Evolutionary conservation across 2,888 invertebrate species (phyloP).

Genomic region (Anoplius nigerrimus): DNA sequence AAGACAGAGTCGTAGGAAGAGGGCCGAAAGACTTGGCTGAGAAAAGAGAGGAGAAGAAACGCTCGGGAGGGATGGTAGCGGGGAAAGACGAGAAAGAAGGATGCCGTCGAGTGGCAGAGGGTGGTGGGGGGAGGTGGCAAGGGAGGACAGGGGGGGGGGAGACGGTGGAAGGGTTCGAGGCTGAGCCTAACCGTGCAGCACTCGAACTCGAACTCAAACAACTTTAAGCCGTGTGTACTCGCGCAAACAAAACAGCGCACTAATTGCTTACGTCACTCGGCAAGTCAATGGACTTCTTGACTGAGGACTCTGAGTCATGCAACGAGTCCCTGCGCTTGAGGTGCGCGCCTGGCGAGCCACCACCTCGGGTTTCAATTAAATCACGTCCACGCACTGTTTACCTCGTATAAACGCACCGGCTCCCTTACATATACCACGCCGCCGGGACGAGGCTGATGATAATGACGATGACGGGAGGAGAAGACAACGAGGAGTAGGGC

Average conservation of each 20-base stretch:
- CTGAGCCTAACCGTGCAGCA: slow-evolving; percentile 63
- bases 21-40: slow-evolving; percentile 17
- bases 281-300: slow-evolving; percentile 70
- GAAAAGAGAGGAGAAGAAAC: too few species aligned
- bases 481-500: slow-evolving; percentile 20
- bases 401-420: slow-evolving; percentile 64
- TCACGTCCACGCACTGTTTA: slow-evolving; percentile 70
- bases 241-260: slow-evolving; percentile 70
- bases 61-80: too few species aligned
- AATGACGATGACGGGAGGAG: slow-evolving; percentile 43
- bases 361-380: slow-evolving; percentile 68
- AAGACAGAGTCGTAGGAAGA: slow-evolving; percentile 27
- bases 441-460: slow-evolving; percentile 23
- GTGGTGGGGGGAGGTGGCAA: slow-evolving; percentile 22
- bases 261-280: slow-evolving; percentile 73
- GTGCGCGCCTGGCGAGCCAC: slow-evolving; percentile 14
- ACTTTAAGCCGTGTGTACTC: slow-evolving; percentile 67
- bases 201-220: slow-evolving; percentile 68
- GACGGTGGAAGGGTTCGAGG: slow-evolving; percentile 52
- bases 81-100: too few species aligned
- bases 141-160: not conserved
- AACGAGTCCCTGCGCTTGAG: slow-evolving; percentile 46
- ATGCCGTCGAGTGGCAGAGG: slow-evolving; percentile 29
- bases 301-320: slow-evolving; percentile 65
- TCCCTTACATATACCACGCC: slow-evolving; percentile 36